Evolutionary conservation across 2,113 vertebrate genomes (phyloP).

Genomic region (Ailurus styani): DNA sequence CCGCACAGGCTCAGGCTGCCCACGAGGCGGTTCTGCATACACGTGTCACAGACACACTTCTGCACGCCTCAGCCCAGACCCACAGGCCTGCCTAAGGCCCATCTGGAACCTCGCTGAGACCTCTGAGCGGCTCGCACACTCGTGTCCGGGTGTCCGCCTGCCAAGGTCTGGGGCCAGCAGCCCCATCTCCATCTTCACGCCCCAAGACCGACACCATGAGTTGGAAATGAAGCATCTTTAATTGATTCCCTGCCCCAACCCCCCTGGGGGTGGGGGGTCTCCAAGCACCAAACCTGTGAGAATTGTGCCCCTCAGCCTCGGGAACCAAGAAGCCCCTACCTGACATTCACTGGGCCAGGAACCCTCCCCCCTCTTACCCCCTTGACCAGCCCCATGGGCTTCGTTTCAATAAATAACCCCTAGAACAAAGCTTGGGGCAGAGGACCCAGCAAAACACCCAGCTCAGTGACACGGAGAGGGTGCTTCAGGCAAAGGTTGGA

Average conservation of each 20-base stretch:
- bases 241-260: not conserved
- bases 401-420: conserved; percentile 68
- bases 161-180: not conserved
- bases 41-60: not conserved
- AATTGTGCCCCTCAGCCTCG: not conserved
- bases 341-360: not conserved
- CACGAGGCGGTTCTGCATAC: not conserved
- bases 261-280: not conserved
- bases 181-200: not conserved
- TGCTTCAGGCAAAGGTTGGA: not conserved
- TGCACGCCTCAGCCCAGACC: not conserved
- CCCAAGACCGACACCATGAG: not conserved
- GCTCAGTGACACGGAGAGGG: not conserved
- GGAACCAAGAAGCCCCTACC: not conserved
- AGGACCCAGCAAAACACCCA: not conserved
- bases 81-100: not conserved
- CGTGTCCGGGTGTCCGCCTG: not conserved
- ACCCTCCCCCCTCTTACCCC: not conserved
- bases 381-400: not conserved
- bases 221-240: conserved; percentile 66
- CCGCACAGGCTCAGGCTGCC: not conserved
- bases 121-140: not conserved
- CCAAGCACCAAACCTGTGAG: conserved; percentile 42
- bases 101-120: not conserved
- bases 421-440: not conserved